Percentiles rank a stretch among this genome's conserved stretches.
Evolutionary conservation across 37 sponge, comb jelly and placozoan species (phyloP).

Genomic region (Beroe forskalii): DNA sequence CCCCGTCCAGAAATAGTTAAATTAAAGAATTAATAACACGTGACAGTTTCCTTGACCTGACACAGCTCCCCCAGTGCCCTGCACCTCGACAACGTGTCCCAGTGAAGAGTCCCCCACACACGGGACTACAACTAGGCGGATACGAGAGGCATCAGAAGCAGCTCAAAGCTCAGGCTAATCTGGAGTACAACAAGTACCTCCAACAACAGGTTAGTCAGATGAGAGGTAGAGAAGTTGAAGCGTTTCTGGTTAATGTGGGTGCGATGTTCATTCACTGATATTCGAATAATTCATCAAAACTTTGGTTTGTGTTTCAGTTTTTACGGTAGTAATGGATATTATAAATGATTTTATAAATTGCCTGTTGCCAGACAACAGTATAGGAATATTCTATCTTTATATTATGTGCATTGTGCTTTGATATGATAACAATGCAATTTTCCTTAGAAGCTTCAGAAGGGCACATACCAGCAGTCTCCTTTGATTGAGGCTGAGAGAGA

Average conservation of each 20-base stretch:
- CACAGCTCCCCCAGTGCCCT: background rate
- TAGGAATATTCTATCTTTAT: too few species aligned
- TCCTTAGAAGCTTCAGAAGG: too few species aligned
- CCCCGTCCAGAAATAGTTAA: background rate
- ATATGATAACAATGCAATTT: too few species aligned
- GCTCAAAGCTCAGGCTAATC: constrained; percentile 41
- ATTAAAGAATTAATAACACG: background rate
- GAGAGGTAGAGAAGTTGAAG: too few species aligned
- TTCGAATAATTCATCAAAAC: too few species aligned
- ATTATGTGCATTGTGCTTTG: too few species aligned
- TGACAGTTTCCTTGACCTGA: background rate
- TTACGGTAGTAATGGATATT: too few species aligned
- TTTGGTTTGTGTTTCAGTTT: too few species aligned
- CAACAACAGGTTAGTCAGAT: constrained; percentile 5
- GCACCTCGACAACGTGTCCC: background rate
- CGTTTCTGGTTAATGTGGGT: too few species aligned
- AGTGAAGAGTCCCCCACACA: background rate
- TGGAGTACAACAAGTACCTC: constrained; percentile 22
- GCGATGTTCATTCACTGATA: too few species aligned
- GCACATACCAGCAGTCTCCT: background rate
- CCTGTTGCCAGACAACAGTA: too few species aligned
- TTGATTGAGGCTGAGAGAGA: background rate
- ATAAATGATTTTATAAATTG: too few species aligned
- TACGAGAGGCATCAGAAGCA: constrained; percentile 49
- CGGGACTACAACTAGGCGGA: constrained; percentile 34